Evolutionary conservation across 2,113 vertebrate genomes (phyloP).

Genomic region (Mustelus asterias): DNA sequence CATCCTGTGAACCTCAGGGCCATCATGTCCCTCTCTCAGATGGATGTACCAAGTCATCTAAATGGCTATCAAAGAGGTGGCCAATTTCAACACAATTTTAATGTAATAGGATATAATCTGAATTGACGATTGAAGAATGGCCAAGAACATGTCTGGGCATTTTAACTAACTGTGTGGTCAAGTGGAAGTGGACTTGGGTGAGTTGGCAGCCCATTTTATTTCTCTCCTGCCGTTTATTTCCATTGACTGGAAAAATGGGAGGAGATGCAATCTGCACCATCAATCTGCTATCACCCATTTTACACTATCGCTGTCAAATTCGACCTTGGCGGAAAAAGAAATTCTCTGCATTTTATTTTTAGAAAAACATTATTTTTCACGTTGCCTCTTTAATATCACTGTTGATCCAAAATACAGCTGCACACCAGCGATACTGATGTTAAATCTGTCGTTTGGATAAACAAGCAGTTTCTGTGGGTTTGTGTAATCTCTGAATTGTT

Average conservation of each 20-base stretch:
- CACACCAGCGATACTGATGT: background rate
- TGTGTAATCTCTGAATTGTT: background rate
- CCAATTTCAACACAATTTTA: background rate
- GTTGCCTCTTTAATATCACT: background rate
- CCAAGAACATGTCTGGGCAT: background rate
- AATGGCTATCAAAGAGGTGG: background rate
- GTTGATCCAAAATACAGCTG: background rate
- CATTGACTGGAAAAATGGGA: background rate
- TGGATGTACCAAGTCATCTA: background rate
- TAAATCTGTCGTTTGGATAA: background rate
- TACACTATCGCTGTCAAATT: background rate
- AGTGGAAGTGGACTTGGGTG: background rate
- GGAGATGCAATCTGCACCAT: too few species aligned
- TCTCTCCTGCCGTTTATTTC: background rate
- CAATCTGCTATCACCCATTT: background rate
- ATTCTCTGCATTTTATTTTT: background rate
- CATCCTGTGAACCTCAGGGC: background rate
- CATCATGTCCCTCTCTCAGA: background rate
- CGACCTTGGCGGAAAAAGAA: background rate
- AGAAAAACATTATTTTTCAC: background rate
- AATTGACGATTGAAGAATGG: background rate
- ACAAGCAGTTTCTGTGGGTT: background rate
- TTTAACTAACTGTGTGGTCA: background rate
- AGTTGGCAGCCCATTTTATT: background rate
- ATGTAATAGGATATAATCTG: background rate